These are phyloP conservation scores for Leptinotarsa defecta DNA, from an alignment of 1,140 invertebrate genomes.

Conservation along the genomic window DNA sequence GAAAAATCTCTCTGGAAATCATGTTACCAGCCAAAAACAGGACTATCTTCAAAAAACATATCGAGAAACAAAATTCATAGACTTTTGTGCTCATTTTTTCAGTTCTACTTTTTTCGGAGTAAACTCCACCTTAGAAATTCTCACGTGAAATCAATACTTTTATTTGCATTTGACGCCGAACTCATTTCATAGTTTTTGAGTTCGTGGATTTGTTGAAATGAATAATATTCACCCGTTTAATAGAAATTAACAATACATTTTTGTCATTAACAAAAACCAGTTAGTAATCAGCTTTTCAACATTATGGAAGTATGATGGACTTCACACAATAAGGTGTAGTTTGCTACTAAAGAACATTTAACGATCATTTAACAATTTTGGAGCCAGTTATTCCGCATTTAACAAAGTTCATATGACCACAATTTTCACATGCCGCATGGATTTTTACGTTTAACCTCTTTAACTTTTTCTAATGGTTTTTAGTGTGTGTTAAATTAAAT, in stretches of 20 bases:
- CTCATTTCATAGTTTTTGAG: slow-evolving; percentile 23
- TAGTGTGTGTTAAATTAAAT: background rate
- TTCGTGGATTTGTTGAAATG: slow-evolving; percentile 17
- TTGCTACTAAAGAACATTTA: slow-evolving; percentile 48
- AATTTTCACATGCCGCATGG: slow-evolving; percentile 27
- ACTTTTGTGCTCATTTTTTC: slow-evolving; percentile 21
- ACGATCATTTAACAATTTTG: slow-evolving; percentile 5
- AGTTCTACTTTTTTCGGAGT: slow-evolving; percentile 44
- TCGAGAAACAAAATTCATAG: slow-evolving; percentile 36
- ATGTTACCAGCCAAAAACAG: background rate
- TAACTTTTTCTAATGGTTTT: slow-evolving; percentile 28
- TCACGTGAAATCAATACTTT: slow-evolving; percentile 34
- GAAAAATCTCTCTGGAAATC: background rate
- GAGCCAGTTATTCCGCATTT: background rate
- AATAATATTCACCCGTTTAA: background rate
- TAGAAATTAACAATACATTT: slow-evolving; percentile 23
- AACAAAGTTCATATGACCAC: background rate
- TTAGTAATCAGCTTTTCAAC: slow-evolving; percentile 1
- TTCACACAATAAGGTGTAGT: slow-evolving; percentile 52
- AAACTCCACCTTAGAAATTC: slow-evolving; percentile 53
- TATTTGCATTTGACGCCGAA: slow-evolving; percentile 52
- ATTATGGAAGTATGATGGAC: background rate
- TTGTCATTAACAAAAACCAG: slow-evolving; percentile 3
- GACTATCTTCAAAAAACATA: background rate
- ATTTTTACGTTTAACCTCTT: slow-evolving; percentile 27